Conservation (phyloP, 2,797 vertebrate species). For the Mormyrus hasselquistii region DNA sequence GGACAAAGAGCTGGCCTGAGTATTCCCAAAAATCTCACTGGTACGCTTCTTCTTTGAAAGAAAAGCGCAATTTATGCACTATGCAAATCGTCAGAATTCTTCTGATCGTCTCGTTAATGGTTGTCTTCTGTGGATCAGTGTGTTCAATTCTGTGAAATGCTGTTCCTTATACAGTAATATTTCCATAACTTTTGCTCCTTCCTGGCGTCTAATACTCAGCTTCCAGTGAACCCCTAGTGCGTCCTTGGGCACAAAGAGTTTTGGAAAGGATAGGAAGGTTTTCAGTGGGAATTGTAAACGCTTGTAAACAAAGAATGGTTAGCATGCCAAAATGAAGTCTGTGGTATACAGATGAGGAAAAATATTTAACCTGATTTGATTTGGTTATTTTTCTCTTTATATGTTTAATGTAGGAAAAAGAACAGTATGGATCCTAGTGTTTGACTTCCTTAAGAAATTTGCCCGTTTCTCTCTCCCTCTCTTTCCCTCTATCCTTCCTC, state of each 20-base stretch:
- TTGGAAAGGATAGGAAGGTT: background rate
- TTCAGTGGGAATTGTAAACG: background rate
- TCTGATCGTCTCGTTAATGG: background rate
- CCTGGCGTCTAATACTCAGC: background rate
- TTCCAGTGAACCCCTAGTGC: background rate
- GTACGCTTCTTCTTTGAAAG: background rate
- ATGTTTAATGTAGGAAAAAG: background rate
- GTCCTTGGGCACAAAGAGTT: background rate
- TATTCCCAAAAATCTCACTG: background rate
- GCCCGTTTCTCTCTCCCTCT: background rate
- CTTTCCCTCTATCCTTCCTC: background rate
- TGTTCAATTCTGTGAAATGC: background rate
- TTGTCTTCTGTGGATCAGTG: conserved; percentile 1
- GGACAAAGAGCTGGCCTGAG: background rate
- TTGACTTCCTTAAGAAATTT: background rate
- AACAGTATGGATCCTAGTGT: background rate
- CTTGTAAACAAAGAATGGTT: background rate
- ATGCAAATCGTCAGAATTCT: background rate
- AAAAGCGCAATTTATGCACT: background rate
- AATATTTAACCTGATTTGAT: background rate
- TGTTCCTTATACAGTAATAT: conserved; percentile 5
- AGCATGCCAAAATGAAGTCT: conserved; percentile 12
- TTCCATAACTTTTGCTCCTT: background rate
- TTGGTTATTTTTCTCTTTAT: background rate
- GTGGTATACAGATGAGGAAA: background rate